Evolutionary conservation across 2,888 invertebrate species (phyloP), one percentile per base, ranked within the genome.

Genomic region (Spatulosminthurus flaviceps): DNA sequence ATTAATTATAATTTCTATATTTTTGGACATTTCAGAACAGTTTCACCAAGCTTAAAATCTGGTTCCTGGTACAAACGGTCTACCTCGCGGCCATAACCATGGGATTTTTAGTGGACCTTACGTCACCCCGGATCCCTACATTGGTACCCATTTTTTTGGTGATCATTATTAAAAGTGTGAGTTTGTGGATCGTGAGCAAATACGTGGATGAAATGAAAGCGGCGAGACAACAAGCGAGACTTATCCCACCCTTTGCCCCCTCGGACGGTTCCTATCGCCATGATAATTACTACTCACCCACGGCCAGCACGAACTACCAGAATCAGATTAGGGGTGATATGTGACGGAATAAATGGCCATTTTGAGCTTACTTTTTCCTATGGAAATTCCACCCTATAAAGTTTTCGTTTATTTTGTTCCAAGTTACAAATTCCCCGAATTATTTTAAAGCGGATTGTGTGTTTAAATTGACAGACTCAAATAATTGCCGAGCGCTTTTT

Each of bases 141-240:
- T 24, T 78, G 0, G 64, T 64, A 5, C 78, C 78, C 0, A 61
- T 78, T 7, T 60, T 78, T 13, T n/a, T 60, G n/a, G 60, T 78
- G 7, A 71, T 78, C 22, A 1, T 72, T 2, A 64, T 72, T 61
- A 78, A 78, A n/a, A 78, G 78, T 24, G n/a, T 78, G 13, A 71
- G 72, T 22, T 51, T 78, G 2, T 78, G 78, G 78, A 16, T 61
- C 13, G 72, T 78, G 21, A 34, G 64, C 22, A n/a, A 64, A 11
- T 64, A 71, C 7, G 78, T 78, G 34, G 78, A 78, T 66, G 78
- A 78, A 24, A 72, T 78, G 71, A 78, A 78, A 43, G 4, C 29
- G 29, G 74, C 61, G 21, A 7, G 9, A 9, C 61, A 64, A 16
- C 61, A 74, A 9, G 73, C 64, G 51, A 13, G 51, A 13, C n/a